Conservation (phyloP, 1,140 invertebrate genomes). For the Danaus melanippus region DNA sequence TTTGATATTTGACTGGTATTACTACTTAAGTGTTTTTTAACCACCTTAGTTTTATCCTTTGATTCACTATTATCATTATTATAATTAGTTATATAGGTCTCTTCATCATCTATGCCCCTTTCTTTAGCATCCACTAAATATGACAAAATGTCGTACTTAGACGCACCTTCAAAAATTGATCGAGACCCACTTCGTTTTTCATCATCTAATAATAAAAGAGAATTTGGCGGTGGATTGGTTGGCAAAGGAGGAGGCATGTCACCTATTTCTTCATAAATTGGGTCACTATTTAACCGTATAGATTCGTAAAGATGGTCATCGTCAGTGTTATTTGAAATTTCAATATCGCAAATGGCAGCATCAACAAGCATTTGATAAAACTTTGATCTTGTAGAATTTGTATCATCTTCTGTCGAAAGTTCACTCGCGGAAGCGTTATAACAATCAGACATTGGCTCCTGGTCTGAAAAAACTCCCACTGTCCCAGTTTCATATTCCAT, state of each 20-base stretch:
- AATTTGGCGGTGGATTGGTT: slow-evolving; percentile 79
- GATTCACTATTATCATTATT: slow-evolving; percentile 72
- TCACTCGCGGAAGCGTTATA: slow-evolving; percentile 77
- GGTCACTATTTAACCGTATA: slow-evolving; percentile 82
- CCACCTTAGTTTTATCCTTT: slow-evolving; percentile 69
- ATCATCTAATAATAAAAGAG: slow-evolving; percentile 72
- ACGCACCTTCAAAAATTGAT: slow-evolving; percentile 87
- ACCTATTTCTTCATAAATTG: slow-evolving; percentile 90
- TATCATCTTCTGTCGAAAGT: slow-evolving; percentile 74
- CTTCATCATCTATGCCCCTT: slow-evolving; percentile 77
- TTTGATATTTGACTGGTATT: slow-evolving; percentile 73
- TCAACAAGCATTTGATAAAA: slow-evolving; percentile 80
- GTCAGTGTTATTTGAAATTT: slow-evolving; percentile 73
- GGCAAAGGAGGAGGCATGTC: slow-evolving; percentile 85
- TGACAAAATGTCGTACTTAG: slow-evolving; percentile 90
- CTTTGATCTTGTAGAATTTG: slow-evolving; percentile 74
- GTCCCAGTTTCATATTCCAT: slow-evolving; percentile 72
- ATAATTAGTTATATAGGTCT: slow-evolving; percentile 74
- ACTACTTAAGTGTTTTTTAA: slow-evolving; percentile 73
- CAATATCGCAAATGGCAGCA: slow-evolving; percentile 75
- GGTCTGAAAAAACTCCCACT: slow-evolving; percentile 66
- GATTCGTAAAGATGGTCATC: slow-evolving; percentile 85
- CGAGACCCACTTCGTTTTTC: slow-evolving; percentile 76
- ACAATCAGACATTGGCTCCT: slow-evolving; percentile 76
- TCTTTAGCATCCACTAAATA: slow-evolving; percentile 89